These are phyloP conservation scores for Apus apus DNA, from an alignment of 2,113 vertebrate species.

Conservation along the genomic window DNA sequence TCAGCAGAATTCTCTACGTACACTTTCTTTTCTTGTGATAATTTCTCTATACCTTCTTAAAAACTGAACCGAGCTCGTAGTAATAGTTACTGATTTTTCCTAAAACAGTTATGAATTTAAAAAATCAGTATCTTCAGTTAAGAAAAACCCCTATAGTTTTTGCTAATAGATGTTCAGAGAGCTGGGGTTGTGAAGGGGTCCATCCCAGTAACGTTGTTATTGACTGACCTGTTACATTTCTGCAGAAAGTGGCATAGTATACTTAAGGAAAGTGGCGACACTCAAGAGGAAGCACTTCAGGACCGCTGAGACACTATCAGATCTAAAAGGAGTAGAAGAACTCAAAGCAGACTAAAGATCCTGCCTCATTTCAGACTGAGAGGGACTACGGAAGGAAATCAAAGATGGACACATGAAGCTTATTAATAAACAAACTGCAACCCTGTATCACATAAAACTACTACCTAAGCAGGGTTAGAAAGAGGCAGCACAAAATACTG, in stretches of 20 bases:
- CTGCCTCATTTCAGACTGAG: background rate
- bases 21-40: background rate
- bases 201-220: background rate
- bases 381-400: background rate
- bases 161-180: background rate
- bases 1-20: background rate
- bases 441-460: background rate
- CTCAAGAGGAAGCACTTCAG: background rate
- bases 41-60: background rate
- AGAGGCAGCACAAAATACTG: background rate
- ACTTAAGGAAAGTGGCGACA: background rate
- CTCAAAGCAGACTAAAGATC: background rate
- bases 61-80: background rate
- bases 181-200: background rate
- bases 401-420: background rate
- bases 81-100: background rate
- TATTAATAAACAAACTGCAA: background rate
- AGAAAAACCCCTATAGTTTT: background rate
- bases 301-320: background rate
- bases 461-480: background rate
- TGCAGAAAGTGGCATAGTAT: background rate
- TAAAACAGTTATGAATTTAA: background rate
- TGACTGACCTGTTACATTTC: background rate
- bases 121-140: background rate
- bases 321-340: background rate